Evolutionary conservation across 2,797 vertebrate genomes (phyloP), one percentile per base, ranked within the genome.

Genomic region (Phoeniculus purpureus): DNA sequence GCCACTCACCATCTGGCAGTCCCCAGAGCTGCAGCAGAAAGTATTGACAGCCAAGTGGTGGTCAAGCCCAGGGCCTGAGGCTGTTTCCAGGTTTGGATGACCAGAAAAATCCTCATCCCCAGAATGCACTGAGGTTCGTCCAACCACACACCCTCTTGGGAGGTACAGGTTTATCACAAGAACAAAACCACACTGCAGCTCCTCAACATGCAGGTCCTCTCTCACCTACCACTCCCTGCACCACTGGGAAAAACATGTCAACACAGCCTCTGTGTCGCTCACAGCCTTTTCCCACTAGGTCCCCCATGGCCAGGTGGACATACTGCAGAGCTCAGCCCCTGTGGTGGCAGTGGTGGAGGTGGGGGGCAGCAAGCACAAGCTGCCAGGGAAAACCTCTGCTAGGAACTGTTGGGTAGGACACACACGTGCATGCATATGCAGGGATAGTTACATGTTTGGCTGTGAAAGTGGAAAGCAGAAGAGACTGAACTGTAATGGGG

Each of bases 81-180:
- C 60, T 76, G 20, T 31, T 73, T 60, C n/a, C 5, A 1, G 17
- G 19, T 74, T 62, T 56, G 29, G 15, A 23, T 43, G 43, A 43
- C 43, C 13, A 43, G 14, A 43, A 43, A 43, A 75, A 68, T 78
- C 3, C 1, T 29, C 50, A 78, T 12, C 8, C 32, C 18, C 40
- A 26, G 9, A 32, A 15, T 3, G 3, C 48, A 15, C 13, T 0
- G 0, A 0, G 0, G 32, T 17, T 4, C 1, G 7, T 21, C 15
- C 25, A 32, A 66, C 40, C 17, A 75, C 82, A 78, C 43, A 6
- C 8, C 12, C 8, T 4, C 22, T 56, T 51, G 15, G 17, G 37
- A 67, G 56, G 7, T 55, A 45, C 26, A 22, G 16, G 19, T 29
- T 87, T 86, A 65, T 62, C 68, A 62, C 22, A 37, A 68, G 55